Evolutionary conservation across 1,140 invertebrate genomes (phyloP), one percentile per base, ranked within the genome.

Genomic region (Helicorthomorpha holstii): DNA sequence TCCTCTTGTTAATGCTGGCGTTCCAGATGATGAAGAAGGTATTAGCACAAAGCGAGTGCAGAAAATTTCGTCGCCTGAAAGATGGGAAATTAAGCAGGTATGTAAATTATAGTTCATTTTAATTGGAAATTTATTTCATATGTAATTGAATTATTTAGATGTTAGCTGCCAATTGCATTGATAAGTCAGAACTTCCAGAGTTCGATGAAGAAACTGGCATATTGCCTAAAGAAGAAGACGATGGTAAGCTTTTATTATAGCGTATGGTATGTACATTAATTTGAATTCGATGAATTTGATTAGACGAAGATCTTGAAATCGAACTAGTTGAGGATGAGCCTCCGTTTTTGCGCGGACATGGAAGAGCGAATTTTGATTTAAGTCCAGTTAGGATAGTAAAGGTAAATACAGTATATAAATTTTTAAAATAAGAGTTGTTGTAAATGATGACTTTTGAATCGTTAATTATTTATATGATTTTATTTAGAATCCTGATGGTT

Each of bases 321-420:
- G 96, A 99, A 69, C 72, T 99, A 34, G 93, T 97, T 0, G 96
- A 99, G 70, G 95, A 99, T 52, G 94, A 98, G 64, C 88, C 95
- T 0, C 86, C 93, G 1, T 99, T 99, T 68, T 72, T 99, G 0
- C 78, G 85, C 52, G 70, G 88, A 0, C 88, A 93, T 64, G 88
- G 89, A 0, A 68, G 87, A 58, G 82, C 87, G 0, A 64, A 91
- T 1, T 82, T 92, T 54, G 94, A 98, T 63, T 70, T 99, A 0
- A 94, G 90, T 60, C 96, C 96, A 1, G 78, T 84, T 2, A 76
- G 96, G 61, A 98, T 99, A 59, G 93, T 99, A 0, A 99, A 99
- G 60, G 68, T 69, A 59, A 53, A 52, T 45, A n/a, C n/a, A n/a
- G n/a, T n/a, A n/a, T n/a, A n/a, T 10, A 38, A 38, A 38, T 38